Evolutionary conservation across 2,797 vertebrate genomes (phyloP), one percentile per base, ranked within the genome.

Genomic region (Enteromius fasciolatus): DNA sequence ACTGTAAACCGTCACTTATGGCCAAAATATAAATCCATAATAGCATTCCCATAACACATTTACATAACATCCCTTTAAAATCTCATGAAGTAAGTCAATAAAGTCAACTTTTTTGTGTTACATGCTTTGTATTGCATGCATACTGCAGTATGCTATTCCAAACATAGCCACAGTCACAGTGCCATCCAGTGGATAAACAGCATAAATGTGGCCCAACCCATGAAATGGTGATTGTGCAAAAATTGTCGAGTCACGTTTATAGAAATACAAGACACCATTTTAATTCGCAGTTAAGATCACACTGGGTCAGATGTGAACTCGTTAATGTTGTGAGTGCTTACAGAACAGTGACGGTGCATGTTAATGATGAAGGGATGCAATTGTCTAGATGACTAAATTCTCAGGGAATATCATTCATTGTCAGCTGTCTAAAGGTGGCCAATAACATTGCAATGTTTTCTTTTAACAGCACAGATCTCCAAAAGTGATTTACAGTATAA

Each of bases 401-500:
- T 87, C 86, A 87, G 86, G 86, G 86, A 87, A 46, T 36, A 68
- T 64, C 59, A 31, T 81, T 57, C 25, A 54, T 84, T 44, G 17
- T 78, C 20, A 61, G 50, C 28, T 17, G 39, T 72, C 12, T 81
- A 61, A 50, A 23, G 41, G 28, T 48, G 66, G 66, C 63, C 5
- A 39, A 52, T 61, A 61, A 57, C 63, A 75, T 59, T 44, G 23
- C 28, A 52, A 14, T 3, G 0, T 64, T 75, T 63, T 50, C 31
- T 81, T 52, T 73, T 66, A 52, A 50, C 57, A 75, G 72, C 59
- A 64, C n/a, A 63, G 5, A 46, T 28, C 17, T 80, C 39, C 52
- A 15, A 25, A 9, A 20, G 41, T 61, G 41, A 63, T 63, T 46
- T 61, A 17, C 52, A 59, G 12, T 39, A 25, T 41, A 67, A 36